phyloP scores from a whole-genome alignment of 2,797 vertebrate genomes.

The Leuciscus waleckii region DNA sequence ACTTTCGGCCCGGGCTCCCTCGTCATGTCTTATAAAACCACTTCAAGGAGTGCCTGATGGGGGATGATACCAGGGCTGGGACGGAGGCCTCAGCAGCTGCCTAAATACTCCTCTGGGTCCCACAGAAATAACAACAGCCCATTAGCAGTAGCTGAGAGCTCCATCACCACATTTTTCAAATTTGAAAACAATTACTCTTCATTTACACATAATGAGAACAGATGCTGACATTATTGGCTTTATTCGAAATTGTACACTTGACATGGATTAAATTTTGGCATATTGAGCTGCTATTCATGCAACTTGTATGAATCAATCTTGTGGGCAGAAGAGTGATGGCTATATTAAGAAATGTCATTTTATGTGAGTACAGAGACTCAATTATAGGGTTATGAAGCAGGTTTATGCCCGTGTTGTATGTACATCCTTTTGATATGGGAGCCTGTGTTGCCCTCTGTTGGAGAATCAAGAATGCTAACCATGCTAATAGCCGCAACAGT shows the following conservation, averaged over 20 bases:
- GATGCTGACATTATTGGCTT: conserved; percentile 44
- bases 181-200: conserved; percentile 61
- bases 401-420: not conserved
- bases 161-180: conserved; percentile 62
- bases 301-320: conserved; percentile 17
- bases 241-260: conserved; percentile 24
- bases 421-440: conserved; percentile 50
- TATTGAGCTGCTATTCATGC: not conserved
- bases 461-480: conserved; percentile 19
- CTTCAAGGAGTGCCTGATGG: conserved; percentile 77
- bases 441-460: conserved; percentile 74
- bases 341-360: conserved; percentile 18
- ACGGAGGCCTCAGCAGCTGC: conserved; percentile 69
- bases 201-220: conserved; percentile 45
- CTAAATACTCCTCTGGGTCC: conserved; percentile 72
- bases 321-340: not conserved
- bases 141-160: conserved; percentile 74
- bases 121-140: conserved; percentile 74
- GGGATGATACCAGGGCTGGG: conserved; percentile 75
- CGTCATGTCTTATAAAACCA: conserved; percentile 82
- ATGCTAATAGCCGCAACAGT: not conserved
- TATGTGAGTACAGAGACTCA: not conserved
- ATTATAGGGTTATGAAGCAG: conserved; percentile 12
- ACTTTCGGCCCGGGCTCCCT: conserved; percentile 76
- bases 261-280: conserved; percentile 32